phyloP scores from a whole-genome alignment of 1,140 invertebrate genomes.

The Bactericera cockerelli region DNA sequence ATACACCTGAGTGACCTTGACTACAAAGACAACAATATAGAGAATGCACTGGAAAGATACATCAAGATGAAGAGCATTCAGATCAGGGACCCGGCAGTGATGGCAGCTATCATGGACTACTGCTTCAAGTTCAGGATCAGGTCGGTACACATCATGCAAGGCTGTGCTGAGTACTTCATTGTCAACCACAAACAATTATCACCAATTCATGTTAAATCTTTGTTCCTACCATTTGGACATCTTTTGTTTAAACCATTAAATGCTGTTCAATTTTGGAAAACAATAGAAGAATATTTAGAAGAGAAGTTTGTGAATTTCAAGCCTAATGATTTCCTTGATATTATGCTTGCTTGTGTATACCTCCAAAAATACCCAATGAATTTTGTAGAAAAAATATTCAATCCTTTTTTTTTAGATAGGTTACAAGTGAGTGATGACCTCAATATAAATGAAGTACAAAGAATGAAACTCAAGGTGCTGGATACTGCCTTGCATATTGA shows the following conservation, averaged over 20 bases:
- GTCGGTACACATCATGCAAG: constrained; percentile 39
- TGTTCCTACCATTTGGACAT: constrained; percentile 44
- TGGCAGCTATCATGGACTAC: constrained; percentile 44
- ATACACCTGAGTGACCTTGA: constrained; percentile 36
- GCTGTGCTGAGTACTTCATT: constrained; percentile 40
- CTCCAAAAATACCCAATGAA: constrained; percentile 45
- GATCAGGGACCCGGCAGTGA: constrained; percentile 34
- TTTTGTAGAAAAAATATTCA: constrained; percentile 43
- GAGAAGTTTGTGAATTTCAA: constrained; percentile 42
- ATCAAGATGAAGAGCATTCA: constrained; percentile 33
- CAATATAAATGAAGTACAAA: constrained; percentile 22
- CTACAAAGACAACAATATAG: constrained; percentile 36
- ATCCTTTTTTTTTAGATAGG: constrained; percentile 41
- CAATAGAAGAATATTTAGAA: constrained; percentile 37
- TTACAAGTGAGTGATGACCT: constrained; percentile 31
- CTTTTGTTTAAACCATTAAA: constrained; percentile 42
- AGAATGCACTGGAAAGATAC: constrained; percentile 43
- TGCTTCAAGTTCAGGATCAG: constrained; percentile 40
- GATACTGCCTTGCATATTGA: constrained; percentile 48
- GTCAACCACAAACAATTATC: constrained; percentile 34
- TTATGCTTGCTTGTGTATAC: constrained; percentile 48
- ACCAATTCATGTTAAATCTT: constrained; percentile 35
- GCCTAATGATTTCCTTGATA: constrained; percentile 39
- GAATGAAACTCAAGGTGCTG: constrained; percentile 40
- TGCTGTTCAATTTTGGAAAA: constrained; percentile 39